Evolutionary conservation across 2,113 vertebrate species (phyloP), one percentile per base, ranked within the genome.

Genomic region (Forbesichthys papilliferus): DNA sequence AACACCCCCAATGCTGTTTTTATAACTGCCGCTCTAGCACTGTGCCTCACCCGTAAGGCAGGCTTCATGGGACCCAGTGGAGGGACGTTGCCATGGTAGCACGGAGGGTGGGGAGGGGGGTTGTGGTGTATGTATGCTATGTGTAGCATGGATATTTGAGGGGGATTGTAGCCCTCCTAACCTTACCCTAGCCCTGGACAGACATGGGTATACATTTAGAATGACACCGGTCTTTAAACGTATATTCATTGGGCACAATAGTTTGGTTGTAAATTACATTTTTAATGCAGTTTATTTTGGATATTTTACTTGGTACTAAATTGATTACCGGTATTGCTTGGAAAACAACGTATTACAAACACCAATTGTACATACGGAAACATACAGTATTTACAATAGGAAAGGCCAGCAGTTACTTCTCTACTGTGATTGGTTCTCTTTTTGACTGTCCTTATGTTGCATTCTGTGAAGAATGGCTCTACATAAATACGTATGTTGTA

Each of bases 51-150:
- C 77, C 27, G 74, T 80, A 75, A 82, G 68, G 77, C 64, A 59
- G 7, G 73, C 78, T 83, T 73, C 57, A 74, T 75, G 64, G 58
- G 73, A 84, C 67, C 27, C 76, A 75, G 61, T 74, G 51, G 69
- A 82, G 56, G 65, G 70, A 68, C 36, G 66, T 79, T 80, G 71
- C 66, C 63, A 73, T 68, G 61, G 69, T 8, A 8, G 36, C 36
- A 5, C 7, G 36, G 36, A 8, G 5, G 36, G 6, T 42, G 60
- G 54, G 69, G 27, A 27, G 27, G 27, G 27, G 27, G 27, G 27
- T 27, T 27, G 27, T 27, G 27, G 27, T 27, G 59, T 85, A 87
- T 89, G 86, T 83, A 56, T 78, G 84, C 64, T 83, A 89, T 88
- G 82, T 66, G 59, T 76, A 81, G 78, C 65, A 77, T 77, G 75